phyloP scores from a whole-genome alignment of 2,113 vertebrate genomes.

The Heterochromis multidens region DNA sequence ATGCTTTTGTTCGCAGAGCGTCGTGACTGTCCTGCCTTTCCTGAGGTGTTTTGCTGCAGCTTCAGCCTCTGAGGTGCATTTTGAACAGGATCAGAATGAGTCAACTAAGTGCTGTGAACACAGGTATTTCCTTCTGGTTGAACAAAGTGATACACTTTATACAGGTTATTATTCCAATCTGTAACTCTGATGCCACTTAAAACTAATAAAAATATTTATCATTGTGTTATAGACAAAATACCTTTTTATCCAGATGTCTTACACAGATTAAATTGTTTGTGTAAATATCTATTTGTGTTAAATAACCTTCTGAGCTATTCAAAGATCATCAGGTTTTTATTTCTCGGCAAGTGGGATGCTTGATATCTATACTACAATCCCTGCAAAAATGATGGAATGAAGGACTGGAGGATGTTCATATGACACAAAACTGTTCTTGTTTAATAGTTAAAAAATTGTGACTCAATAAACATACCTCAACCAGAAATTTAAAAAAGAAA shows the following conservation, averaged over 20 bases:
- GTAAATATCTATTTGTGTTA: too few species aligned
- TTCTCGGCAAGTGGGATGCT: background rate
- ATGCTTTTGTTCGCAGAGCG: background rate
- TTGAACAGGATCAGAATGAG: slow-evolving; percentile 28
- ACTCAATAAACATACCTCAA: background rate
- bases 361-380: too few species aligned
- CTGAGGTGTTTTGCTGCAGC: background rate
- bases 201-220: too few species aligned
- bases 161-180: background rate
- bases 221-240: too few species aligned
- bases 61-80: background rate
- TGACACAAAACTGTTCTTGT: background rate
- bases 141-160: background rate
- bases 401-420: background rate
- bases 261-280: too few species aligned
- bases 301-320: background rate
- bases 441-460: background rate
- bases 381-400: too few species aligned
- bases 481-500: background rate
- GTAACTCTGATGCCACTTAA: background rate
- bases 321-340: background rate
- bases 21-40: background rate
- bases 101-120: background rate
- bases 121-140: background rate
- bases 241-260: too few species aligned